These are phyloP conservation scores for Poicephalus gulielmi DNA, from an alignment of 2,113 vertebrate genomes.

Conservation along the genomic window DNA sequence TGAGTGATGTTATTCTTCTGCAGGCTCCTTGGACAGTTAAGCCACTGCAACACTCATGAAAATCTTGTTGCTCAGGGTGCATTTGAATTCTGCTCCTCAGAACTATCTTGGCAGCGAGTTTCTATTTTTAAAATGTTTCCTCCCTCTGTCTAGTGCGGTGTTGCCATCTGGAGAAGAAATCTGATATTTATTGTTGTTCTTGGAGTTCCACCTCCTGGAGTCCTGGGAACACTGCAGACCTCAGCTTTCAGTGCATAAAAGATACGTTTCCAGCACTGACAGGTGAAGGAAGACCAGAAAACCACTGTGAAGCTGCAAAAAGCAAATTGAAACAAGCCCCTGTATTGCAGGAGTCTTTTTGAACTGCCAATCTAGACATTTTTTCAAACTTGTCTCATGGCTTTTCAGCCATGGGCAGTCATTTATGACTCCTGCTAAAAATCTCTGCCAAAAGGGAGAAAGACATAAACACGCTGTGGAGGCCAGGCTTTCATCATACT, in stretches of 20 bases:
- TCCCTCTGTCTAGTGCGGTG: background rate
- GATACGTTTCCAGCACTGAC: background rate
- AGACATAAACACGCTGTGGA: background rate
- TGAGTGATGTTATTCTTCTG: background rate
- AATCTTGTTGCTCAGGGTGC: background rate
- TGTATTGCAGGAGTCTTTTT: background rate
- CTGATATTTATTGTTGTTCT: constrained; percentile 34
- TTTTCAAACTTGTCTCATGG: background rate
- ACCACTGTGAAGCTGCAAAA: background rate
- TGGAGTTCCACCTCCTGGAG: constrained; percentile 58
- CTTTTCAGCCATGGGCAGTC: background rate
- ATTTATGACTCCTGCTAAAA: background rate
- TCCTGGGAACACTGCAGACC: constrained; percentile 55
- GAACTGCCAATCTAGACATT: background rate
- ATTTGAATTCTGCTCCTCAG: constrained; percentile 1
- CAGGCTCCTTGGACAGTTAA: background rate
- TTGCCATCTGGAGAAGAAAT: constrained; percentile 47
- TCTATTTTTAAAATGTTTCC: background rate
- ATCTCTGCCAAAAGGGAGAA: background rate
- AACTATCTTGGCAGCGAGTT: background rate
- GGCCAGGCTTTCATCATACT: background rate
- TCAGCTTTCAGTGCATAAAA: background rate
- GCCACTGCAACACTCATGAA: background rate
- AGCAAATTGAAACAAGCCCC: constrained; percentile 9
- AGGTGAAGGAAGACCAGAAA: constrained; percentile 13